phyloP scores from a whole-genome alignment of 1,140 invertebrate species.

The Philopotamus ludificatus region DNA sequence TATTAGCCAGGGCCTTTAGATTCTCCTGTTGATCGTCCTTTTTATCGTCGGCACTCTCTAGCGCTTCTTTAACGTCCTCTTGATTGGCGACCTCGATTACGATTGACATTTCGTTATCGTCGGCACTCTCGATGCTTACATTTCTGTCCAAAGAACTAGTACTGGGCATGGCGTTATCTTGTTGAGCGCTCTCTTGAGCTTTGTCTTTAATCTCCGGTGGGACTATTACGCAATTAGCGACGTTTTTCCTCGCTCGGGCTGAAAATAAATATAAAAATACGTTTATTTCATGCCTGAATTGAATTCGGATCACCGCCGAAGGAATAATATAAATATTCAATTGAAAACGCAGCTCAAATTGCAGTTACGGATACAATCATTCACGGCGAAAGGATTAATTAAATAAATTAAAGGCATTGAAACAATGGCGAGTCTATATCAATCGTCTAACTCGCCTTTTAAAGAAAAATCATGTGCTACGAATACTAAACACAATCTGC shows the following conservation, averaged over 20 bases:
- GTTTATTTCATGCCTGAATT: neutral
- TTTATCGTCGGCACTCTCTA: neutral
- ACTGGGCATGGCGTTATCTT: neutral
- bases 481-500: too few species aligned
- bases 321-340: too few species aligned
- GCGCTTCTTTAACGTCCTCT: slow-evolving; percentile 41
- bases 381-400: too few species aligned
- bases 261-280: slow-evolving; percentile 12
- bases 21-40: slow-evolving; percentile 44
- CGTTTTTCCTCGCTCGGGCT: slow-evolving; percentile 69
- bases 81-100: neutral
- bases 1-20: slow-evolving; percentile 41
- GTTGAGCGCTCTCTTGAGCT: neutral
- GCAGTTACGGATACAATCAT: too few species aligned
- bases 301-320: too few species aligned
- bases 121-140: slow-evolving; percentile 15
- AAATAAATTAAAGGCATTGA: too few species aligned
- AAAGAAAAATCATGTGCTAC: too few species aligned
- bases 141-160: slow-evolving; percentile 13
- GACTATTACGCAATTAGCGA: slow-evolving; percentile 66
- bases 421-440: too few species aligned
- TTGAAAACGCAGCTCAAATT: too few species aligned
- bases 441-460: too few species aligned
- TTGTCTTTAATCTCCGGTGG: slow-evolving; percentile 32
- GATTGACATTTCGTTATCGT: neutral